Evolutionary conservation across 2,888 invertebrate species (phyloP).

Genomic region (Thyatira batis): DNA sequence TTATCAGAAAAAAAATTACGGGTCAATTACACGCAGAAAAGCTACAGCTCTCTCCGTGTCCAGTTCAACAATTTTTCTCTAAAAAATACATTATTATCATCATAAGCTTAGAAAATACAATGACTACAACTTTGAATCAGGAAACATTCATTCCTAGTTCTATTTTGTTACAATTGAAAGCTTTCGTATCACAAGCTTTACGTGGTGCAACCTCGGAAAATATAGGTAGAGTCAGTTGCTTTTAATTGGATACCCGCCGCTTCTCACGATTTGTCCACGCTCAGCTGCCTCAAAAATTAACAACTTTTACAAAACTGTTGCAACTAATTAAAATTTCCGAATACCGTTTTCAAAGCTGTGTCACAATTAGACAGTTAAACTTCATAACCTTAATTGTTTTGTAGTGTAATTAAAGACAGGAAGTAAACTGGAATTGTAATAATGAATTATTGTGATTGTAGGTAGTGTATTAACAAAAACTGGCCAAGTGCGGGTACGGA

Average conservation of each 20-base stretch:
- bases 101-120: no score
- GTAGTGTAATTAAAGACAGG: no score
- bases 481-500: no score
- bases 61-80: no score
- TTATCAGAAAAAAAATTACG: no score
- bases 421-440: no score
- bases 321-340: slow-evolving; percentile 55
- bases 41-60: no score
- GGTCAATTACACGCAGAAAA: no score
- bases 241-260: slow-evolving; percentile 61
- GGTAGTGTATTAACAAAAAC: no score
- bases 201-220: slow-evolving; percentile 45
- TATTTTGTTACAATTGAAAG: neutral
- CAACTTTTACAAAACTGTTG: slow-evolving; percentile 47
- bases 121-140: no score
- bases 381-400: neutral
- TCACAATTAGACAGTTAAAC: slow-evolving; percentile 7
- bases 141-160: neutral
- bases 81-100: no score
- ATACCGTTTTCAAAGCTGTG: slow-evolving; percentile 28
- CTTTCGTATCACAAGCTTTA: neutral
- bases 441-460: no score
- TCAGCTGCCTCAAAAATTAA: slow-evolving; percentile 54
- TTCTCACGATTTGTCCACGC: slow-evolving; percentile 43
- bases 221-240: slow-evolving; percentile 42